phyloP scores from a whole-genome alignment of 2,797 vertebrate species.

The Lindbergichthys nudifrons region DNA sequence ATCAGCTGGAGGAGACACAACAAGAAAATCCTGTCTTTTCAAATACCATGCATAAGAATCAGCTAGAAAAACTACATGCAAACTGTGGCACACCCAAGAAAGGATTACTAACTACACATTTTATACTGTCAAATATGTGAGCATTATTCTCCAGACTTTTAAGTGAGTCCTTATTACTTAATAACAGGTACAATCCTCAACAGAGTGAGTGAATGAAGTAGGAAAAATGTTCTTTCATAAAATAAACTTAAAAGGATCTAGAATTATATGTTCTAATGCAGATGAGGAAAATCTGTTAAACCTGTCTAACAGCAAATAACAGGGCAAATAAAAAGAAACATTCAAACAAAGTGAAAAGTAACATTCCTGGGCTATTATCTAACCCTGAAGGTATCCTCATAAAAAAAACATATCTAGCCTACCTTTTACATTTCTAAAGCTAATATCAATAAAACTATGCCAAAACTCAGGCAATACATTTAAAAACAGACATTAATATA shows the following conservation, averaged over 20 bases:
- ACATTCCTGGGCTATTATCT: background rate
- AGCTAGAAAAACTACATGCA: constrained; percentile 16
- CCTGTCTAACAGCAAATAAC: background rate
- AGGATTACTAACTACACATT: background rate
- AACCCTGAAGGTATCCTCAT: background rate
- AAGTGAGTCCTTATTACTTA: background rate
- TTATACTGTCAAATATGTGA: constrained; percentile 2
- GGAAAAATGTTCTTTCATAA: background rate
- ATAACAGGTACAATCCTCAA: background rate
- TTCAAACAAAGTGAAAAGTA: constrained; percentile 28
- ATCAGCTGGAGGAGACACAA: constrained; percentile 53
- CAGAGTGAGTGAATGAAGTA: background rate
- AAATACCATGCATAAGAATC: constrained; percentile 44
- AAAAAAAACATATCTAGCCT: background rate
- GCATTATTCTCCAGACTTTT: background rate
- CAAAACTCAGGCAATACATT: background rate
- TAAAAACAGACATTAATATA: background rate
- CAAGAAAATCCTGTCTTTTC: constrained; percentile 77
- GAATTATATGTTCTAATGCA: background rate
- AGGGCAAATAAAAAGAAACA: background rate
- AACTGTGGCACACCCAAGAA: constrained; percentile 57
- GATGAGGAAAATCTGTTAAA: background rate
- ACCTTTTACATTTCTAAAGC: background rate
- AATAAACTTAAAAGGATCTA: background rate
- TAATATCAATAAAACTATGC: background rate